These are phyloP conservation scores for Heliconius congener DNA, from an alignment of 1,140 invertebrate species.

Conservation along the genomic window DNA sequence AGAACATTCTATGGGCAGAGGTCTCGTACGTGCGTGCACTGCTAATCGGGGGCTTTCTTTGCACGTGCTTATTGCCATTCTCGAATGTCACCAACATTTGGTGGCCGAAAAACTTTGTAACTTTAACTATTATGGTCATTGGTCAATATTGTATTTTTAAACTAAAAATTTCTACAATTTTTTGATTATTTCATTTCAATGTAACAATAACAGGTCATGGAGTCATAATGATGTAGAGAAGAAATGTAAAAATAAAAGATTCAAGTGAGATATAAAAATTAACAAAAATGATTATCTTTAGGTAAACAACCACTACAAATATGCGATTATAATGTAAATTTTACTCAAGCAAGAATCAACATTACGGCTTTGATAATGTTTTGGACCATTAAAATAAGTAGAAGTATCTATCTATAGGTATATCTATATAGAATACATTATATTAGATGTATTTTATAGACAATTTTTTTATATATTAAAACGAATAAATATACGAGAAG, in stretches of 20 bases:
- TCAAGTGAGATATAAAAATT: background rate
- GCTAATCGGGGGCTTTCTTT: constrained; percentile 24
- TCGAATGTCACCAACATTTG: background rate
- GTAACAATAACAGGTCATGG: background rate
- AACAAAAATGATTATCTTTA: background rate
- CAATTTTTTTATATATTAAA: no score
- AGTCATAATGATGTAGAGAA: background rate
- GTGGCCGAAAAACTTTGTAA: background rate
- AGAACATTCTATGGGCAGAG: constrained; percentile 27
- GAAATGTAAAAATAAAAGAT: background rate
- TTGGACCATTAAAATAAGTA: no score
- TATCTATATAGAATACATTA: no score
- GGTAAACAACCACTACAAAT: no score
- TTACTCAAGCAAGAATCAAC: no score
- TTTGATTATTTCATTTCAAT: background rate
- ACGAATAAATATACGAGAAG: no score
- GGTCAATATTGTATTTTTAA: background rate
- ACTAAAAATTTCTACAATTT: background rate
- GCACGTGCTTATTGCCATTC: constrained; percentile 1
- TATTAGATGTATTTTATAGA: no score
- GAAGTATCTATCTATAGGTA: no score
- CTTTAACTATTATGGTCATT: background rate
- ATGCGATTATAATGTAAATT: no score
- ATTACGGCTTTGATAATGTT: no score
- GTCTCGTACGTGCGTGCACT: constrained; percentile 25